phyloP scores from a whole-genome alignment of 2,888 invertebrate genomes.

The Chirona hameri region DNA sequence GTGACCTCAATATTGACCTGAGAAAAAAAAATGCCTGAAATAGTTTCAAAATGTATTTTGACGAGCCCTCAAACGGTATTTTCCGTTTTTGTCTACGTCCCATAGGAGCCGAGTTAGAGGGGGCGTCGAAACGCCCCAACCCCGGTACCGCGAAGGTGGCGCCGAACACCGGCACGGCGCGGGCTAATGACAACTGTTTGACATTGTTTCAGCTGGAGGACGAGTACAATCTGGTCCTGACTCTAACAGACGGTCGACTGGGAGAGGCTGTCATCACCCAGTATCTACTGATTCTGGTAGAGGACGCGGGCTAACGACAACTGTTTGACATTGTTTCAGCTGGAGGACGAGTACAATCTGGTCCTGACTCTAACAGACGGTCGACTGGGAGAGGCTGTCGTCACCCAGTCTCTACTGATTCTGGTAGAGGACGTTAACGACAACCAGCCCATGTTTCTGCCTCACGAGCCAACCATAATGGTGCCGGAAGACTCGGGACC shows the following conservation, averaged over 20 bases:
- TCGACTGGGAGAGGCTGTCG: slow-evolving; percentile 77
- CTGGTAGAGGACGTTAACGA: slow-evolving; percentile 90
- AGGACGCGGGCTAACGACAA: slow-evolving; percentile 71
- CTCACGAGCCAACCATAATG: slow-evolving; percentile 75
- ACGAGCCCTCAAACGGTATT: no score
- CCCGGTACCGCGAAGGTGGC: no score
- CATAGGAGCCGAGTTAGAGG: no score
- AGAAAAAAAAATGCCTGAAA: no score
- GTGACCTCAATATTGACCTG: no score
- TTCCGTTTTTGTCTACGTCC: no score
- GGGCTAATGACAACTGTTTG: no score
- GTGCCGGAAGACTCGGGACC: slow-evolving; percentile 69
- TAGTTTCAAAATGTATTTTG: no score
- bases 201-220: slow-evolving; percentile 82
- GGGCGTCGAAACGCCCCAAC: no score
- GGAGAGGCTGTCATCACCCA: slow-evolving; percentile 85
- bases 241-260: slow-evolving; percentile 79
- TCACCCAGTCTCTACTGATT: slow-evolving; percentile 81
- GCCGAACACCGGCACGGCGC: slow-evolving; percentile 42
- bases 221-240: slow-evolving; percentile 82
- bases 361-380: slow-evolving; percentile 86
- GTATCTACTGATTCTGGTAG: slow-evolving; percentile 79
- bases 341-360: slow-evolving; percentile 80
- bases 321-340: slow-evolving; percentile 49
- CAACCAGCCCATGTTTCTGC: slow-evolving; percentile 79